phyloP scores from a whole-genome alignment of 2,888 invertebrate species.

The Molanna angustata region DNA sequence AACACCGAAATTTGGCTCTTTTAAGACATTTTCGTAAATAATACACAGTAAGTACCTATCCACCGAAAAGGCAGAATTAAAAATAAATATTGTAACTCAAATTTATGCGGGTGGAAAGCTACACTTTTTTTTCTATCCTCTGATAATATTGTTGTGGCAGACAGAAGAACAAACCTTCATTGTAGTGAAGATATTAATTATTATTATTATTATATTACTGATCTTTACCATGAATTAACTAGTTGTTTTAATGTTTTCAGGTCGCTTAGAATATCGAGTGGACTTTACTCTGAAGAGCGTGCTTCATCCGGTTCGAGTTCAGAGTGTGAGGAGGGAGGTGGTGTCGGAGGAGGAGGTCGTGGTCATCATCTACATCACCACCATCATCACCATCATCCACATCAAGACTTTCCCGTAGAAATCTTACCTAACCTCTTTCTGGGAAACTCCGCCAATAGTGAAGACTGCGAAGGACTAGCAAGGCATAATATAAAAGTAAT shows the following conservation, averaged over 20 bases:
- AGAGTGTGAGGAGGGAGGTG: slow-evolving; percentile 64
- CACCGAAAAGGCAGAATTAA: too few relatives aligned
- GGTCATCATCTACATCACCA: slow-evolving; percentile 44
- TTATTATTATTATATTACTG: too few relatives aligned
- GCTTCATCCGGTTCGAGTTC: slow-evolving; percentile 70
- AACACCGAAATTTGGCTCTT: too few relatives aligned
- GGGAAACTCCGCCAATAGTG: slow-evolving; percentile 93
- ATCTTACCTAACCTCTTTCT: slow-evolving; percentile 91
- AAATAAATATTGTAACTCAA: too few relatives aligned
- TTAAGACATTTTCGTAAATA: too few relatives aligned
- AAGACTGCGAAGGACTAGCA: slow-evolving; percentile 83
- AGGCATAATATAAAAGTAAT: slow-evolving; percentile 84
- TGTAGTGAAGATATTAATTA: too few relatives aligned
- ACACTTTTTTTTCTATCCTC: too few relatives aligned
- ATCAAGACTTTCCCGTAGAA: slow-evolving; percentile 88
- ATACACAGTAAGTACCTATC: too few relatives aligned
- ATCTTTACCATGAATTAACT: too few relatives aligned
- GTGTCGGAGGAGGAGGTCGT: slow-evolving; percentile 41
- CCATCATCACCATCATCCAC: slow-evolving; percentile 45
- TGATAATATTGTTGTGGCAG: too few relatives aligned
- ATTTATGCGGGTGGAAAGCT: too few relatives aligned
- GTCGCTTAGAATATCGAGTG: slow-evolving; percentile 72
- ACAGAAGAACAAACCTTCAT: too few relatives aligned
- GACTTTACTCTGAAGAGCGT: slow-evolving; percentile 60
- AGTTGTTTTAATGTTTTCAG: slow-evolving; percentile 45